A percentile compares a stretch with the other conserved stretches of the same genome.
These are phyloP conservation scores for Ovibos moschatus DNA, from an alignment of 2,113 vertebrate genomes.

Conservation along the genomic window DNA sequence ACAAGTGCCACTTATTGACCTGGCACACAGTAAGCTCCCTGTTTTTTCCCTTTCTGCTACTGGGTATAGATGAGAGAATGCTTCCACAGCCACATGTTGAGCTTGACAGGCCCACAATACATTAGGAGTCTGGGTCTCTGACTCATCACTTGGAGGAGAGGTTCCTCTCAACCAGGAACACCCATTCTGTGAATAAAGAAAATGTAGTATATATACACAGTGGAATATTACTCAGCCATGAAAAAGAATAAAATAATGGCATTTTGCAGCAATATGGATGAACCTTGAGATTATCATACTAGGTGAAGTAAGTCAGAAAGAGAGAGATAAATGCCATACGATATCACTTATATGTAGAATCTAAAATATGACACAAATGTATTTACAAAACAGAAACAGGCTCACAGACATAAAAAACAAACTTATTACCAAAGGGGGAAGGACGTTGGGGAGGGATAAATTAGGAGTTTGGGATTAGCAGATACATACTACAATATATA, in stretches of 20 bases:
- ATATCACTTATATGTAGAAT: background rate
- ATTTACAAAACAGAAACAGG: background rate
- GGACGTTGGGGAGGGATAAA: background rate
- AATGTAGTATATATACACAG: background rate
- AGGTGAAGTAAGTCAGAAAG: background rate
- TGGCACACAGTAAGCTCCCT: background rate
- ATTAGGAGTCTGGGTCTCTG: background rate
- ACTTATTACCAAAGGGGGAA: background rate
- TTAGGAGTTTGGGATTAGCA: background rate
- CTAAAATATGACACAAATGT: background rate
- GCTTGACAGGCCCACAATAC: background rate
- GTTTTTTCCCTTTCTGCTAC: background rate
- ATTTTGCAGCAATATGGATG: background rate
- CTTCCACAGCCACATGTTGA: background rate
- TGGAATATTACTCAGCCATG: background rate
- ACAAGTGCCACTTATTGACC: background rate
- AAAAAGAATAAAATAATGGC: background rate
- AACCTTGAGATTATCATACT: background rate
- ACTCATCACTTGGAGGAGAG: background rate
- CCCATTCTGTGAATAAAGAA: background rate
- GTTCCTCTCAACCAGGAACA: background rate
- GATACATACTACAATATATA: background rate
- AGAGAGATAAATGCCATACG: background rate
- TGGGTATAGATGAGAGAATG: background rate
- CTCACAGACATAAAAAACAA: background rate